Percentiles rank a stretch among this genome's conserved stretches.
Evolutionary conservation across 1,140 invertebrate genomes (phyloP).

Genomic region (Steinernema khuongi): DNA sequence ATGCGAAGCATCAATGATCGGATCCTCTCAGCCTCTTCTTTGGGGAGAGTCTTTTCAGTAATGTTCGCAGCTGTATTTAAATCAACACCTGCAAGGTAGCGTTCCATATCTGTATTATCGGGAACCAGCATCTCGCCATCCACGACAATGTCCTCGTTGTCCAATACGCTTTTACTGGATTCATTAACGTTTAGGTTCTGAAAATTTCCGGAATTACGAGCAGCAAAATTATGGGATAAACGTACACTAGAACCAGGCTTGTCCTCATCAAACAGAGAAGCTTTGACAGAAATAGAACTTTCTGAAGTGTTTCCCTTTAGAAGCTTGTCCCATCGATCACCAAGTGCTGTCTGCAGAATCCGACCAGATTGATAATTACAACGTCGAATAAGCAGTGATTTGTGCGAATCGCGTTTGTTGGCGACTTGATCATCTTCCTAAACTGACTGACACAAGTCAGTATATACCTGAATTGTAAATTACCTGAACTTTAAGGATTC

Average conservation of each 20-base stretch:
- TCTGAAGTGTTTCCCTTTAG: neutral
- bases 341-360: neutral
- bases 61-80: neutral
- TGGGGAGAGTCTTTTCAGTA: neutral
- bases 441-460: neutral
- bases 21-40: neutral
- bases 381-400: neutral
- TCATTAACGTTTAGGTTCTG: too few species aligned
- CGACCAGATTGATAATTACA: neutral
- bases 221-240: too few species aligned
- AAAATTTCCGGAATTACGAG: too few species aligned
- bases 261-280: neutral
- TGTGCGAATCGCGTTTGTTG: neutral
- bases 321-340: neutral
- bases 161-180: neutral
- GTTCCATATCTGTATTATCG: neutral
- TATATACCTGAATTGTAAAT: neutral
- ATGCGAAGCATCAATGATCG: neutral
- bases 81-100: neutral
- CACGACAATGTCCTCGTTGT: neutral
- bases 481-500: neutral
- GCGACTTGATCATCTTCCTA: neutral
- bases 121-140: neutral
- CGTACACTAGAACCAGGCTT: neutral
- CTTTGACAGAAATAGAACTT: neutral